A percentile compares a stretch with the other conserved stretches of the same genome.
phyloP scores from a whole-genome alignment of 1,140 invertebrate genomes.

The Bacillus rossius region DNA sequence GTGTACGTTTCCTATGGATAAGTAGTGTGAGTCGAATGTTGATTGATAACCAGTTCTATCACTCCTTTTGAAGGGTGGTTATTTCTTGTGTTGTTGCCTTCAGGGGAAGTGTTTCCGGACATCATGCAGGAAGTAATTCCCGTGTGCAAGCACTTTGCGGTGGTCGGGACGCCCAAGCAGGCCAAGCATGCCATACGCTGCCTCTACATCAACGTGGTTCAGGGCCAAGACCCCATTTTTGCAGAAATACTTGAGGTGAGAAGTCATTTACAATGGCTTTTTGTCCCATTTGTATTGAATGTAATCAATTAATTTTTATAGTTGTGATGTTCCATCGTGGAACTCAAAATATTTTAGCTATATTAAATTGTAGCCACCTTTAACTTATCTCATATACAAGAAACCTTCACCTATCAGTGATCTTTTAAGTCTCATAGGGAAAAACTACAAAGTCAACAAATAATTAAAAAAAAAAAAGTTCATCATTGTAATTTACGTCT shows the following conservation, averaged over 20 bases:
- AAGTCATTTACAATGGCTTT: constrained; percentile 1
- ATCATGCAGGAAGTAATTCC: constrained; percentile 70
- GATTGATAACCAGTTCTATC: too few species aligned
- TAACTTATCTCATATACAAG: too few species aligned
- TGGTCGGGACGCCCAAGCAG: constrained; percentile 87
- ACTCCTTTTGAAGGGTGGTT: not conserved
- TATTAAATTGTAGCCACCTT: not conserved
- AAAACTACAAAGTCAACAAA: too few species aligned
- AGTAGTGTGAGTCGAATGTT: too few species aligned
- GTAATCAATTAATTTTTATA: too few species aligned
- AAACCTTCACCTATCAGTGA: too few species aligned
- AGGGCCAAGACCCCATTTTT: constrained; percentile 74
- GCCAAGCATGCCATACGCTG: constrained; percentile 94
- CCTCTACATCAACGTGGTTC: constrained; percentile 79
- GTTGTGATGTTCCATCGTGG: too few species aligned
- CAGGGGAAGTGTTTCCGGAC: constrained; percentile 65
- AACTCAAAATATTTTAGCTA: not conserved
- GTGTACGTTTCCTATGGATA: too few species aligned
- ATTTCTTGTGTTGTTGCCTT: constrained; percentile 29
- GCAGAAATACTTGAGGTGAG: constrained; percentile 76
- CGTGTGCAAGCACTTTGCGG: constrained; percentile 80
- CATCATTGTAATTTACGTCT: too few species aligned
- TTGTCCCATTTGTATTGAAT: not conserved
- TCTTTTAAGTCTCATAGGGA: too few species aligned
- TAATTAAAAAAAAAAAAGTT: too few species aligned